Evolutionary conservation across 2,113 vertebrate species (phyloP).

Genomic region (Aegotheles bennettii): DNA sequence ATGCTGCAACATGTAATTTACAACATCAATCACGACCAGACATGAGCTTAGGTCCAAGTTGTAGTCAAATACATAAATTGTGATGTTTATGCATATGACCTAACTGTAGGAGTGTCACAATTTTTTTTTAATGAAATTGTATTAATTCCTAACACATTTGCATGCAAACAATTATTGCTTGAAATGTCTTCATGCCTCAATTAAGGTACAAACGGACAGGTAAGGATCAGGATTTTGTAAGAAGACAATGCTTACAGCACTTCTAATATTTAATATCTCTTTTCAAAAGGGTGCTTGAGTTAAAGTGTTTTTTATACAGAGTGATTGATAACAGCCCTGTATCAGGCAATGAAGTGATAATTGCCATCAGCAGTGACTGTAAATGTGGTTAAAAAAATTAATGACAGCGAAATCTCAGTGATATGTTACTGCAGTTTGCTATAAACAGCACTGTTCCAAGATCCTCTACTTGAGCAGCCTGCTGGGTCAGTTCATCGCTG

Average conservation of each 20-base stretch:
- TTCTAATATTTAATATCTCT: not conserved
- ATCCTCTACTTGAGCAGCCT: not conserved
- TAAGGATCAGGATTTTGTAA: not conserved
- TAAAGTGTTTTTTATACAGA: not conserved
- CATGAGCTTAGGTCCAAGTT: not conserved
- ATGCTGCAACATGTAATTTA: not conserved
- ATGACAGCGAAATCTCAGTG: not conserved
- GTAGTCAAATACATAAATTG: not conserved
- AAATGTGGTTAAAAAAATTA: constrained; percentile 6
- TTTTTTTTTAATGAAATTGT: too few relatives aligned
- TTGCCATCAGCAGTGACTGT: not conserved
- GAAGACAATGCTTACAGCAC: not conserved
- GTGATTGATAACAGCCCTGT: not conserved
- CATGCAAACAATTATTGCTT: rapidly evolving
- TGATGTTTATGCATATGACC: not conserved
- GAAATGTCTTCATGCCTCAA: not conserved
- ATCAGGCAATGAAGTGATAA: not conserved
- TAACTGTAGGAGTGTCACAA: not conserved
- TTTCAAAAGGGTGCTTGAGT: not conserved
- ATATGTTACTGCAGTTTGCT: not conserved
- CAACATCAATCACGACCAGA: not conserved
- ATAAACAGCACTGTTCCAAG: not conserved
- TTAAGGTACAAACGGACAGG: not conserved
- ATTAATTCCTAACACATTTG: not conserved
- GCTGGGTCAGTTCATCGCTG: not conserved